These are phyloP conservation scores for Nannoperca australis DNA, from an alignment of 2,797 vertebrate genomes.

Conservation along the genomic window DNA sequence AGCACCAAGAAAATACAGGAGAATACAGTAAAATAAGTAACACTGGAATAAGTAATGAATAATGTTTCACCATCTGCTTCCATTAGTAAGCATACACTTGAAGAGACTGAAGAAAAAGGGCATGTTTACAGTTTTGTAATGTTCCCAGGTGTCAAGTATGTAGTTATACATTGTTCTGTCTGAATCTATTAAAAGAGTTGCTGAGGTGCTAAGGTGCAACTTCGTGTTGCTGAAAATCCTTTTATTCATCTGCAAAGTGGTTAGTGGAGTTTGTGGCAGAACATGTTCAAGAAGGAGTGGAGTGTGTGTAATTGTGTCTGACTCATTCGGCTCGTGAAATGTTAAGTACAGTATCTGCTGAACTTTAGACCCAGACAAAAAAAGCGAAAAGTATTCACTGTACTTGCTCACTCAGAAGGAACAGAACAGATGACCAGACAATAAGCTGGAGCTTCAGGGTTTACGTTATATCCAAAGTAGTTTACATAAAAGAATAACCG, in stretches of 20 bases:
- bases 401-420: slow-evolving; percentile 21
- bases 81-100: slow-evolving; percentile 18
- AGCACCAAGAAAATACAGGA: neutral
- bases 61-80: slow-evolving; percentile 7
- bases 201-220: slow-evolving; percentile 34
- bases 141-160: slow-evolving; percentile 21
- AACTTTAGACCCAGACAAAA: slow-evolving; percentile 32
- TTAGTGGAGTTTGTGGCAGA: slow-evolving; percentile 27
- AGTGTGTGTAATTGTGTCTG: slow-evolving; percentile 58
- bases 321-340: slow-evolving; percentile 56
- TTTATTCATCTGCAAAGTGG: slow-evolving; percentile 31
- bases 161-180: slow-evolving; percentile 38
- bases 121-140: slow-evolving; percentile 20
- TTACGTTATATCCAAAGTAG: slow-evolving; percentile 1
- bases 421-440: slow-evolving; percentile 27
- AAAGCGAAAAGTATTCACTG: slow-evolving; percentile 19
- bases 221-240: slow-evolving; percentile 27
- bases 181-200: slow-evolving; percentile 34
- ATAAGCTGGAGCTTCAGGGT: slow-evolving; percentile 13
- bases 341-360: slow-evolving; percentile 30
- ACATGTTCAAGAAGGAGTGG: slow-evolving; percentile 33
- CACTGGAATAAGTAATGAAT: neutral
- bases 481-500: slow-evolving; percentile 17
- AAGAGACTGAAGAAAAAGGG: slow-evolving; percentile 8
- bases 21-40: slow-evolving; percentile 3